phyloP scores from a whole-genome alignment of 2,113 vertebrate genomes.

The Phylloscopus trochiloides region DNA sequence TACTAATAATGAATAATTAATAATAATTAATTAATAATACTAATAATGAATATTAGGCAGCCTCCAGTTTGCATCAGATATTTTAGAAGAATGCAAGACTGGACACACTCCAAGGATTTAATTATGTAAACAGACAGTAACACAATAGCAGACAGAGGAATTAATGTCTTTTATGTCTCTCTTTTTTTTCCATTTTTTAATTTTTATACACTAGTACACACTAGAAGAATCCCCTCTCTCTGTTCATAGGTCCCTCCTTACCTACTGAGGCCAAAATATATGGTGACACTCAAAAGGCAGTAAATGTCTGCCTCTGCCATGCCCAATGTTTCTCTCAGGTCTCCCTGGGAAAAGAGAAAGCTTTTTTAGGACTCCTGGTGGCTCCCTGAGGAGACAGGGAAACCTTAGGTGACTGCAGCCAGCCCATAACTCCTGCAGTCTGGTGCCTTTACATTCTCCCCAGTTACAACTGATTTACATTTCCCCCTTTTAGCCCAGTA shows the following conservation, averaged over 20 bases:
- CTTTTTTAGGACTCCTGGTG: background rate
- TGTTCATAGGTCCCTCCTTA: background rate
- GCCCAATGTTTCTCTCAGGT: rapidly evolving
- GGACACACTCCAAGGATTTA: background rate
- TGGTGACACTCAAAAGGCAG: background rate
- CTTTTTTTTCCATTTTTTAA: background rate
- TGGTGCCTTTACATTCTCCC: background rate
- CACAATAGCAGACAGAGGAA: background rate
- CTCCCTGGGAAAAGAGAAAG: background rate
- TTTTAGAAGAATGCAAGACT: background rate
- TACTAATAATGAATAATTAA: background rate
- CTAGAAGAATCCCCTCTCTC: background rate
- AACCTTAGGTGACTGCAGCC: background rate
- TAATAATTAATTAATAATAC: background rate
- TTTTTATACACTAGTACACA: background rate
- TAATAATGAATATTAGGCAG: background rate
- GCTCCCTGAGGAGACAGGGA: background rate
- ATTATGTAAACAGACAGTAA: background rate
- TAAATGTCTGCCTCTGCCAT: background rate
- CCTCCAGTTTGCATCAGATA: background rate
- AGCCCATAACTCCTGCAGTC: background rate
- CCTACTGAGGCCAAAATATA: background rate
- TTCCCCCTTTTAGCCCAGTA: background rate
- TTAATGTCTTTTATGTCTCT: background rate
- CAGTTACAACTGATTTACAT: background rate